Evolutionary conservation across 2,113 vertebrate species (phyloP).

Genomic region (Cheilinus undulatus): DNA sequence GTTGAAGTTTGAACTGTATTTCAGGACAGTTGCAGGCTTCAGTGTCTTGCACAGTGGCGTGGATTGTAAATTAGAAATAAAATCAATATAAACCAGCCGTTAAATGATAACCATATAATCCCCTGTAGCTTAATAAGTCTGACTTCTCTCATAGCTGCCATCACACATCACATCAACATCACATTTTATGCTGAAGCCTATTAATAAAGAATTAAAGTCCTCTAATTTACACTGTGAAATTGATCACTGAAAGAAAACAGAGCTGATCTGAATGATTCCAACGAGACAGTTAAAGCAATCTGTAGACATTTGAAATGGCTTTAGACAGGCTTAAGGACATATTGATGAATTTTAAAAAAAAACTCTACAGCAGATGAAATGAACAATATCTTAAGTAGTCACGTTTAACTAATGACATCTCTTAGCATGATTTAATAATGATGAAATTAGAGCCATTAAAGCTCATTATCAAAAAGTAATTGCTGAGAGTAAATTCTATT

Average conservation of each 20-base stretch:
- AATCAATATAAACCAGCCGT: too few relatives aligned
- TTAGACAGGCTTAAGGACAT: constrained; percentile 57
- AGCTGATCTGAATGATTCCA: constrained; percentile 21
- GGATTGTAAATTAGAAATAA: too few relatives aligned
- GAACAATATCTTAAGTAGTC: constrained; percentile 51
- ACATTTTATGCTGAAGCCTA: neutral
- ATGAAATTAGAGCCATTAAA: constrained; percentile 56
- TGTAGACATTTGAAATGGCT: constrained; percentile 39
- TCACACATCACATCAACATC: neutral
- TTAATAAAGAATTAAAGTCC: constrained; percentile 5
- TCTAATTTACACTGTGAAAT: constrained; percentile 25
- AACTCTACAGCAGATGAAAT: constrained; percentile 28
- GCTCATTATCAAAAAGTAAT: constrained; percentile 69
- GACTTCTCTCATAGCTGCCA: too few relatives aligned
- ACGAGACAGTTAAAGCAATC: constrained; percentile 40
- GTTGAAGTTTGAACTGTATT: too few relatives aligned
- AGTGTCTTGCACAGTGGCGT: too few relatives aligned
- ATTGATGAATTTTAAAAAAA: constrained; percentile 64
- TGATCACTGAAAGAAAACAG: constrained; percentile 7
- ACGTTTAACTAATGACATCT: constrained; percentile 62
- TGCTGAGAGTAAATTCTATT: constrained; percentile 40
- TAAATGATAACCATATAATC: too few relatives aligned
- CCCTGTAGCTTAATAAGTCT: too few relatives aligned
- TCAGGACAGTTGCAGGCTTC: too few relatives aligned
- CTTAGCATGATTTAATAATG: constrained; percentile 57